These are phyloP conservation scores for Tupiocoris notatus DNA, from an alignment of 2,888 invertebrate species.

Conservation along the genomic window DNA sequence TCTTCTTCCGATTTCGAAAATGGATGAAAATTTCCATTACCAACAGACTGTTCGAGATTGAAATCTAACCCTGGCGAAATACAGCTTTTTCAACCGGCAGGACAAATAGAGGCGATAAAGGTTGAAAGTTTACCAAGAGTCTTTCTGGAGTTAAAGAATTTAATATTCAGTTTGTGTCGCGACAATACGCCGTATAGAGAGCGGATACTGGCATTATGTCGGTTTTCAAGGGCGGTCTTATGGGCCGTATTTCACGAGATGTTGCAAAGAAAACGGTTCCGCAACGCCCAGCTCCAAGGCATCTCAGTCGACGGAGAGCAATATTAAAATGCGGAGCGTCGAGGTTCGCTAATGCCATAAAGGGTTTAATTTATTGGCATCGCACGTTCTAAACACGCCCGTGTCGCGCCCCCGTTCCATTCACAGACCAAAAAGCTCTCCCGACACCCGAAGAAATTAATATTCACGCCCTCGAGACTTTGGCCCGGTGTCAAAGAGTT, in stretches of 20 bases:
- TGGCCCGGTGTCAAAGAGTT: slow-evolving; percentile 14
- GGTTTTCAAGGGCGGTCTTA: background rate
- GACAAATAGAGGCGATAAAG: too few relatives aligned
- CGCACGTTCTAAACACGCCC: slow-evolving; percentile 15
- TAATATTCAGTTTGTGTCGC: background rate
- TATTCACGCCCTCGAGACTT: slow-evolving; percentile 8
- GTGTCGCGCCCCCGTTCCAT: background rate
- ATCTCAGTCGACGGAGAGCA: background rate
- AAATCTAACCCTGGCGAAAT: too few relatives aligned
- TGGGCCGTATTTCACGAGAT: background rate
- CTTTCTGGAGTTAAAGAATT: background rate
- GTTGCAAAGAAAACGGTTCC: background rate
- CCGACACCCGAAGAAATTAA: slow-evolving; percentile 8
- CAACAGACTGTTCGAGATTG: too few relatives aligned
- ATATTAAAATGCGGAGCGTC: background rate
- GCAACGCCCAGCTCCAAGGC: background rate
- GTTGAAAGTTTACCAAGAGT: too few relatives aligned
- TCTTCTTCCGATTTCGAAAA: too few relatives aligned
- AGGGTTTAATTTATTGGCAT: slow-evolving; percentile 19
- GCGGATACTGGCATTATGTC: background rate
- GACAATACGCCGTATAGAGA: background rate
- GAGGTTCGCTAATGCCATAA: slow-evolving; percentile 6
- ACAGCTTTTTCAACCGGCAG: too few relatives aligned
- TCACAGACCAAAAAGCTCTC: background rate
- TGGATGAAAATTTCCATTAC: too few relatives aligned